Conservation (phyloP, 2,888 invertebrate species). For the Galeopsomyia nigrocyanea region DNA sequence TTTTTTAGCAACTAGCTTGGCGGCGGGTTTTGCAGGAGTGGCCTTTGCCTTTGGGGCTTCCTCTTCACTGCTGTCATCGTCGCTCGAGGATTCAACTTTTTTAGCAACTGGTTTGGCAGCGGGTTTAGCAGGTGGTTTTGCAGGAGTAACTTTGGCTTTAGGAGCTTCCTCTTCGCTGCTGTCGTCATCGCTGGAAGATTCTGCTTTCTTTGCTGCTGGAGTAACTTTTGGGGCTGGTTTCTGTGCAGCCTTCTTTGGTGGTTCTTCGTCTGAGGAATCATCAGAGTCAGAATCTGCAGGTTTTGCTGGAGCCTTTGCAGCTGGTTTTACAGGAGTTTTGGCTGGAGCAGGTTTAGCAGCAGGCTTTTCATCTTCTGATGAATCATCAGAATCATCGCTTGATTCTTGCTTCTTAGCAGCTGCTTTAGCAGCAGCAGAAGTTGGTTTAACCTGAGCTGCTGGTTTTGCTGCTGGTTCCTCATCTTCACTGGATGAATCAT, state of each 20-base stretch:
- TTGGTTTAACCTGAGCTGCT: constrained; percentile 36
- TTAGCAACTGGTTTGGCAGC: constrained; percentile 45
- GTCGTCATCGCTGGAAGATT: constrained; percentile 54
- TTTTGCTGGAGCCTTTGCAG: constrained; percentile 36
- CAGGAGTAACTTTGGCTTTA: constrained; percentile 30
- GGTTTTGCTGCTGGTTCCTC: constrained; percentile 52
- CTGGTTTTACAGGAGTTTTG: constrained; percentile 49
- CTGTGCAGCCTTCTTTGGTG: constrained; percentile 43
- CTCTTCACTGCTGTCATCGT: constrained; percentile 42
- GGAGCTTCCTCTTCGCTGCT: constrained; percentile 53
- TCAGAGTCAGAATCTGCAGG: constrained; percentile 49
- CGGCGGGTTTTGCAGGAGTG: constrained; percentile 19
- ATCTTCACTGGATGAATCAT: constrained; percentile 46
- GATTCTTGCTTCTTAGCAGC: constrained; percentile 51
- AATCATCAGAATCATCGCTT: constrained; percentile 41
- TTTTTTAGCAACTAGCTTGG: constrained; percentile 61
- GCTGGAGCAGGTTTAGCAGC: constrained; percentile 37
- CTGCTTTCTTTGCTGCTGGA: constrained; percentile 52
- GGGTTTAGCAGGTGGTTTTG: constrained; percentile 59
- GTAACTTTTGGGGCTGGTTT: constrained; percentile 49
- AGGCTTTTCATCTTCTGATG: constrained; percentile 47
- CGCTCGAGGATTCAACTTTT: constrained; percentile 56
- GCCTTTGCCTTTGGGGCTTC: constrained; percentile 52
- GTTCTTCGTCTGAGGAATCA: constrained; percentile 43
- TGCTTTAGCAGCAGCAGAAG: constrained; percentile 32